phyloP scores from a whole-genome alignment of 2,797 vertebrate species.

The Nannoperca obscura region DNA sequence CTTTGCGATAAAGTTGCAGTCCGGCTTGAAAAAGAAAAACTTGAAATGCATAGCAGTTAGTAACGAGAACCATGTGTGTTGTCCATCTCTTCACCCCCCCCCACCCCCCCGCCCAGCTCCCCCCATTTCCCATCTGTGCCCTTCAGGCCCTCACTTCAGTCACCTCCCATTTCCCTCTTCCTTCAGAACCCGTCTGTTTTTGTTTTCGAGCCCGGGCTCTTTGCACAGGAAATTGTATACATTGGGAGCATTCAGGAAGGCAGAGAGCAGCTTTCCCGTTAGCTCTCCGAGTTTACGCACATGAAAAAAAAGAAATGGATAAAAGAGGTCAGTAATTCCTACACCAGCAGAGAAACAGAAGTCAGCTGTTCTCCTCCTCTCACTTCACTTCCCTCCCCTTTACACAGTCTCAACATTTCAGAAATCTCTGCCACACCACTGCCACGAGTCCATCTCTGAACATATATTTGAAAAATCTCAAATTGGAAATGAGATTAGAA shows the following conservation, averaged over 20 bases:
- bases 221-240: constrained; percentile 88
- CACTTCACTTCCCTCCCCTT: constrained; percentile 70
- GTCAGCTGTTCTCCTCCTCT: constrained; percentile 78
- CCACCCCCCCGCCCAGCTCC: constrained; percentile 18
- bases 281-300: constrained; percentile 56
- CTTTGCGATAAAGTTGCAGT: constrained; percentile 13
- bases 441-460: constrained; percentile 59
- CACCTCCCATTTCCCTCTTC: constrained; percentile 84
- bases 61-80: constrained; percentile 83
- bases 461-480: constrained; percentile 20
- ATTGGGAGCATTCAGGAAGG: constrained; percentile 88
- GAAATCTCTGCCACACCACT: constrained; percentile 58
- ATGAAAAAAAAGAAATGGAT: constrained; percentile 53
- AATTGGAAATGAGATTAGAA: constrained; percentile 27
- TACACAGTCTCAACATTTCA: constrained; percentile 67
- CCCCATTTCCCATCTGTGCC: constrained; percentile 82
- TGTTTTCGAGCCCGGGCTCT: constrained; percentile 86
- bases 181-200: constrained; percentile 85
- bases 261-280: constrained; percentile 83
- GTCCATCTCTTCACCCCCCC: constrained; percentile 54
- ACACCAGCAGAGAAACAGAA: constrained; percentile 75
- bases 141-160: constrained; percentile 79
- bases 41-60: constrained; percentile 57
- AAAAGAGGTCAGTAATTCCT: constrained; percentile 68
- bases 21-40: constrained; percentile 45